phyloP scores from a whole-genome alignment of 1,140 invertebrate species.

The Drosophila ananassae region DNA sequence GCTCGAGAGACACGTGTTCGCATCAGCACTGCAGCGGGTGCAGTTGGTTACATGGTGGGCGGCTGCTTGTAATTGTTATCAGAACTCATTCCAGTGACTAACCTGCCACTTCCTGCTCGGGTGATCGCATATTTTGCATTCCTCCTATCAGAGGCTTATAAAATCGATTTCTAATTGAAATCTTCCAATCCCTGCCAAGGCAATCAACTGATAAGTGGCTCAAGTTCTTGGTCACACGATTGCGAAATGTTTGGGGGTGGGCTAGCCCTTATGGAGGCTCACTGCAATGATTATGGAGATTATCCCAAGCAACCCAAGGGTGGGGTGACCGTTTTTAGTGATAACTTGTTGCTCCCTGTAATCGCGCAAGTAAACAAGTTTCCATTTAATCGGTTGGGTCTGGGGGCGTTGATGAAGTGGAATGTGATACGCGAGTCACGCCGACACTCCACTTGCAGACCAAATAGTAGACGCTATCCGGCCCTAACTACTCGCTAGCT shows the following conservation, averaged over 20 bases:
- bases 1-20: conserved; percentile 14
- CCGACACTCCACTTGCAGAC: neutral
- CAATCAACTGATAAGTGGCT: conserved; percentile 13
- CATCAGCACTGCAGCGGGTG: neutral
- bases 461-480: neutral
- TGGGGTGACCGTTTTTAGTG: neutral
- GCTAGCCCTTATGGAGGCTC: no score
- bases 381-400: conserved; percentile 12
- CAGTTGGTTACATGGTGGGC: no score
- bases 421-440: conserved; percentile 15
- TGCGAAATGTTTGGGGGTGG: neutral
- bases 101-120: neutral
- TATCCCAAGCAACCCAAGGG: neutral
- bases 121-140: conserved; percentile 2
- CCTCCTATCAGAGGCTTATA: conserved; percentile 4
- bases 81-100: neutral
- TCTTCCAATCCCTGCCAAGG: neutral
- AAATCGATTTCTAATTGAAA: conserved; percentile 41
- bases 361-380: conserved; percentile 12
- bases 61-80: conserved; percentile 2
- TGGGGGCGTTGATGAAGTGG: conserved; percentile 14
- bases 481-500: neutral
- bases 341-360: conserved; percentile 19
- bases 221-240: neutral
- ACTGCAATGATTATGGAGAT: no score